These are phyloP conservation scores for Adoxophyes honmai DNA, from an alignment of 1,140 invertebrate species.

Conservation along the genomic window DNA sequence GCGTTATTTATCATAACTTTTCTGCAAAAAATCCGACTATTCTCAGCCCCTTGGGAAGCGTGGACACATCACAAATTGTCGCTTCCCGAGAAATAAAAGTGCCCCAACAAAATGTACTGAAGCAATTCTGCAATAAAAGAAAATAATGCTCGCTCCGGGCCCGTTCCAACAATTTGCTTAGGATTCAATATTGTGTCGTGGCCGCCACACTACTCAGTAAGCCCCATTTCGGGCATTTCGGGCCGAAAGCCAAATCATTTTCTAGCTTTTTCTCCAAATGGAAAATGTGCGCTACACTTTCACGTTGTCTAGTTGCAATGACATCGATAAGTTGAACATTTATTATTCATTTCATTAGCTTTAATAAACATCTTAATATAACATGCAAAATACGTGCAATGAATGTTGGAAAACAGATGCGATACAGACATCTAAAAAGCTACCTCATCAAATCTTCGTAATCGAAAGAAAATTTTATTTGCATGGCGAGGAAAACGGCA, in stretches of 20 bases:
- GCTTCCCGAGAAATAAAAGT: slow-evolving; percentile 26
- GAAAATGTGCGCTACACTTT: no score
- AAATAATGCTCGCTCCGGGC: slow-evolving; percentile 38
- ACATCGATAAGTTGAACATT: no score
- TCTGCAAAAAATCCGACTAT: neutral
- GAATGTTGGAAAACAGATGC: neutral
- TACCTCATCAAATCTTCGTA: neutral
- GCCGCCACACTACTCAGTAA: slow-evolving; percentile 24
- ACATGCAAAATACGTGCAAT: no score
- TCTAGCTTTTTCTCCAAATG: neutral
- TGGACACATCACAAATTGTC: slow-evolving; percentile 23
- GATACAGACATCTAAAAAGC: neutral
- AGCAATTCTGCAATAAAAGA: slow-evolving; percentile 41
- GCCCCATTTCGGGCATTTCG: neutral
- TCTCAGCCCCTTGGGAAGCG: neutral
- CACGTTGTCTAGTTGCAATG: no score
- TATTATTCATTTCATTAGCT: no score
- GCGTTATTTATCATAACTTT: neutral
- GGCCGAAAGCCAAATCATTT: slow-evolving; percentile 17
- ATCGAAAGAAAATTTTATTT: slow-evolving; percentile 31
- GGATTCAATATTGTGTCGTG: slow-evolving; percentile 38
- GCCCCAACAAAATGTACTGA: slow-evolving; percentile 30
- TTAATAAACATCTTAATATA: no score
- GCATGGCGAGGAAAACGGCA: slow-evolving; percentile 28
- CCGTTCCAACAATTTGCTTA: slow-evolving; percentile 43